Evolutionary conservation across 1,140 invertebrate genomes (phyloP).

Genomic region (Helicoverpa zea): DNA sequence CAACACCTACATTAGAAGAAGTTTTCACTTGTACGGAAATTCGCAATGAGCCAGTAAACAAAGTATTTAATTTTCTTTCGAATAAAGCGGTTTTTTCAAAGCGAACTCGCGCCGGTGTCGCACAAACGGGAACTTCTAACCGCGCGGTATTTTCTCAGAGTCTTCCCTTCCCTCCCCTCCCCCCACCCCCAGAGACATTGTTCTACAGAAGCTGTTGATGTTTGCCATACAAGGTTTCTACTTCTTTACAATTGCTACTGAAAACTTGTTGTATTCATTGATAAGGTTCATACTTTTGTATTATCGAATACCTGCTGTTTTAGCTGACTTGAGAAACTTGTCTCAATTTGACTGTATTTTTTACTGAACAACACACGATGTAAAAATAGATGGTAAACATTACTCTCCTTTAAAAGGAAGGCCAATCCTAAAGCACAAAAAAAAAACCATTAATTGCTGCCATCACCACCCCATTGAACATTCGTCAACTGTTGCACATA

Average conservation of each 20-base stretch:
- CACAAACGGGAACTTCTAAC: constrained; percentile 26
- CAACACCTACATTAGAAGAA: no score
- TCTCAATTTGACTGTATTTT: no score
- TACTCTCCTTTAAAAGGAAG: no score
- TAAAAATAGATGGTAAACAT: no score
- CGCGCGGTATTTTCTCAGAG: constrained; percentile 25
- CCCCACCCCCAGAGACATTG: background rate
- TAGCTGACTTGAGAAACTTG: no score
- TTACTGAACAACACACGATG: no score
- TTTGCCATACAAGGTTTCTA: background rate
- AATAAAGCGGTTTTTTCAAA: constrained; percentile 16
- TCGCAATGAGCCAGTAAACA: background rate
- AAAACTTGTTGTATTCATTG: background rate
- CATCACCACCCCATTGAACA: no score
- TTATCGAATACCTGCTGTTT: no score
- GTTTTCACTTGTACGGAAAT: background rate
- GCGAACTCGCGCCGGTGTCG: background rate
- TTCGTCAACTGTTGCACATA: no score
- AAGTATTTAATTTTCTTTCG: constrained; percentile 27
- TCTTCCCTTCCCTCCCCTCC: background rate
- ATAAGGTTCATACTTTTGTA: no score
- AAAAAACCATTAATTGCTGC: no score
- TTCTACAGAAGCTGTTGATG: constrained; percentile 6
- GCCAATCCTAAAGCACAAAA: no score
- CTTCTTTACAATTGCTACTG: background rate